Conservation (phyloP, 2,113 vertebrate species). For the Aphyosemion australe region DNA sequence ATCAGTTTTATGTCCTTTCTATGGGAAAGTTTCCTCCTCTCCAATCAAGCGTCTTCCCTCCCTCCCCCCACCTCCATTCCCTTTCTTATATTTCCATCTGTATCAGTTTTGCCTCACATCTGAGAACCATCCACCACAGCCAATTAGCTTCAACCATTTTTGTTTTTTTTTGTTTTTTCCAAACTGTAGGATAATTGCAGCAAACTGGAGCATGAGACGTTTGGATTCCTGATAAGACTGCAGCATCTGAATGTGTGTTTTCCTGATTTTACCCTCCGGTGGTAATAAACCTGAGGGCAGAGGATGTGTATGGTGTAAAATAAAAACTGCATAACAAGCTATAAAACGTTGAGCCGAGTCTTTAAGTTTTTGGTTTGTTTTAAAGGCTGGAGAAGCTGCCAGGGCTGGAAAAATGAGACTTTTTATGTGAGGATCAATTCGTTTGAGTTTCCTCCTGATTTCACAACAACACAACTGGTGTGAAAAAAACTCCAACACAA, state of each 20-base stretch:
- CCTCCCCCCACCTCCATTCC: slow-evolving; percentile 26
- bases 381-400: neutral
- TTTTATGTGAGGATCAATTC: neutral
- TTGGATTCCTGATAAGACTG: slow-evolving; percentile 51
- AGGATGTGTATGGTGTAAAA: slow-evolving; percentile 22
- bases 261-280: slow-evolving; percentile 57
- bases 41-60: slow-evolving; percentile 70
- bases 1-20: slow-evolving; percentile 82
- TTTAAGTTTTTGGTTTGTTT: slow-evolving; percentile 1
- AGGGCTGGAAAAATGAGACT: neutral
- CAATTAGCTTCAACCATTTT: slow-evolving; percentile 72
- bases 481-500: neutral
- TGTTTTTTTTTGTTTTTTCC: slow-evolving; percentile 51
- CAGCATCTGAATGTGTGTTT: slow-evolving; percentile 9
- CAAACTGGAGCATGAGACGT: slow-evolving; percentile 27
- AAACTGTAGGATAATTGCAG: slow-evolving; percentile 24
- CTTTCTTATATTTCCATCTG: slow-evolving; percentile 78
- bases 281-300: slow-evolving; percentile 41
- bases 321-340: slow-evolving; percentile 19
- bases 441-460: neutral
- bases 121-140: slow-evolving; percentile 69
- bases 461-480: neutral
- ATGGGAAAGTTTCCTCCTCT: slow-evolving; percentile 78
- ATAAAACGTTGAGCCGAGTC: slow-evolving; percentile 27
- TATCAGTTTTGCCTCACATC: slow-evolving; percentile 77